Evolutionary conservation across 2,888 invertebrate genomes (phyloP).

Genomic region (Luffia ferchaultella): DNA sequence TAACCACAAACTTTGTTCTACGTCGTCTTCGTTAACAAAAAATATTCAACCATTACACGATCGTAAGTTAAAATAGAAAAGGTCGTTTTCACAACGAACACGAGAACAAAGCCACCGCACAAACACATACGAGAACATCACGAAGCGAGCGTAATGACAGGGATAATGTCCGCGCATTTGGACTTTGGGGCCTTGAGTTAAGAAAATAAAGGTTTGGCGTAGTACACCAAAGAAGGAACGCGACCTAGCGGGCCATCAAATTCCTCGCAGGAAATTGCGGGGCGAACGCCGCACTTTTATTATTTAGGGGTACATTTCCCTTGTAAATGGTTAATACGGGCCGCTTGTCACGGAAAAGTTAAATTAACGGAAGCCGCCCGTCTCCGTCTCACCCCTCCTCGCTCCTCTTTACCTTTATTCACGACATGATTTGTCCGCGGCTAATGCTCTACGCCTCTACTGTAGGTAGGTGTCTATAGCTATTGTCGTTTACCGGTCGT

Average conservation of each 20-base stretch:
- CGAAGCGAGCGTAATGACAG: neutral
- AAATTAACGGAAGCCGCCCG: constrained; percentile 42
- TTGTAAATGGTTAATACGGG: constrained; percentile 43
- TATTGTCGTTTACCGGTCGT: too few relatives aligned
- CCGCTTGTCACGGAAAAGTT: constrained; percentile 47
- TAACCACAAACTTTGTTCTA: too few relatives aligned
- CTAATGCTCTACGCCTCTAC: neutral
- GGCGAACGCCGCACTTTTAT: constrained; percentile 38
- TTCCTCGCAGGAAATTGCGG: constrained; percentile 33
- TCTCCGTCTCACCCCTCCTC: constrained; percentile 16
- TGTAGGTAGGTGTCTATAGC: too few relatives aligned
- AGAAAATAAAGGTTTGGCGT: neutral
- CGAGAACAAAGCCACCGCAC: too few relatives aligned
- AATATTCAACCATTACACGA: too few relatives aligned
- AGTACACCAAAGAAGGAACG: neutral
- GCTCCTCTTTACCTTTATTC: too few relatives aligned
- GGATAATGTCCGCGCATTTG: neutral
- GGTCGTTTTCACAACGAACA: too few relatives aligned
- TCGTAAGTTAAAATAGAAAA: too few relatives aligned
- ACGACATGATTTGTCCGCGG: too few relatives aligned
- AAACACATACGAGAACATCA: too few relatives aligned
- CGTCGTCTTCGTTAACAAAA: too few relatives aligned
- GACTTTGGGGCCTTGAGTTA: neutral
- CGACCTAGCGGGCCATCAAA: neutral
- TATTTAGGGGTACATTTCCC: constrained; percentile 49